Evolutionary conservation across 2,888 invertebrate genomes (phyloP).

Genomic region (Venusia cambrica): DNA sequence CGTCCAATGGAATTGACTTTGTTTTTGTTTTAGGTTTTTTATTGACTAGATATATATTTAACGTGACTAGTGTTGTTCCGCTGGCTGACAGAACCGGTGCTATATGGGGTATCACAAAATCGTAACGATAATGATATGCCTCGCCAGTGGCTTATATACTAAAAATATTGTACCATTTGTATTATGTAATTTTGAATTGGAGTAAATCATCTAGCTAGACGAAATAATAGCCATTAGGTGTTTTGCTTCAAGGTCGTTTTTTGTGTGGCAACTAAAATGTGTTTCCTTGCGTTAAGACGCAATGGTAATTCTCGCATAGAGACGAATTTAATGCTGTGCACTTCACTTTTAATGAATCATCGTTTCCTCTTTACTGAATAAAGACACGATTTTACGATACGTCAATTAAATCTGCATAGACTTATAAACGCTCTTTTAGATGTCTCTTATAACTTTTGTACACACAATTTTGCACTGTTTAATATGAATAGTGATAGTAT

Average conservation of each 20-base stretch:
- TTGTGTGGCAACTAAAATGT: constrained; percentile 24
- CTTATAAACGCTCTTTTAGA: neutral
- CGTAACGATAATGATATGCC: constrained; percentile 15
- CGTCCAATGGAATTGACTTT: constrained; percentile 32
- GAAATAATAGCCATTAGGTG: constrained; percentile 13
- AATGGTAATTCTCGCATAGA: constrained; percentile 2
- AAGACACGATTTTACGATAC: no score
- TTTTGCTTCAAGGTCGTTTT: constrained; percentile 18
- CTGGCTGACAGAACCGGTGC: constrained; percentile 29
- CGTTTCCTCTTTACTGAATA: no score
- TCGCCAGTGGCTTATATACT: constrained; percentile 19
- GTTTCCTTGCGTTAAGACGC: constrained; percentile 7
- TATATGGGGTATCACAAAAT: constrained; percentile 23
- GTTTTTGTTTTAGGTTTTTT: constrained; percentile 27
- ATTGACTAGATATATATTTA: constrained; percentile 27
- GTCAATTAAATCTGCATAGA: no score
- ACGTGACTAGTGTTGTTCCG: constrained; percentile 19
- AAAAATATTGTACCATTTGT: no score
- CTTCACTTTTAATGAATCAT: no score
- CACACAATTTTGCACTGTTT: constrained; percentile 16
- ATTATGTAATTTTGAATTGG: no score
- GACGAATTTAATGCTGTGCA: constrained; percentile 2
- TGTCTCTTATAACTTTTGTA: constrained; percentile 17
- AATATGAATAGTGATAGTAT: constrained; percentile 13
- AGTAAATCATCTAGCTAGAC: no score